A percentile compares a stretch with the other conserved stretches of the same genome.
These are phyloP conservation scores for Pantala flavescens DNA, from an alignment of 1,140 invertebrate genomes.

Conservation along the genomic window DNA sequence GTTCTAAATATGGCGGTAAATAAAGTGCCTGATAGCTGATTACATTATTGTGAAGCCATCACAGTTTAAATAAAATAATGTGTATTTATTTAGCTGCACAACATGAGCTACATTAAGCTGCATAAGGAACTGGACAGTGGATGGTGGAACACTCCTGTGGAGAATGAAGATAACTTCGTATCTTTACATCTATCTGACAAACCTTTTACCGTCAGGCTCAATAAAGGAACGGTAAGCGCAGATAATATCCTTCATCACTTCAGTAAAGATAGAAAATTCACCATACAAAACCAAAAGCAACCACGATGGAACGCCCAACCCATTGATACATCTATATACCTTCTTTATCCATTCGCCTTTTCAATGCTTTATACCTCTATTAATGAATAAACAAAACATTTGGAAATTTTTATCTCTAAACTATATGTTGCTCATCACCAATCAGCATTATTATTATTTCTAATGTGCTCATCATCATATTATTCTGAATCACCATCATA, in stretches of 20 bases:
- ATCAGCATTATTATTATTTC: too few relatives aligned
- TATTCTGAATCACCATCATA: too few relatives aligned
- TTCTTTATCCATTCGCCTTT: background rate
- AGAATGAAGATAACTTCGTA: background rate
- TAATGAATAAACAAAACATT: background rate
- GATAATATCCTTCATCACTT: too few relatives aligned
- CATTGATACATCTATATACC: background rate
- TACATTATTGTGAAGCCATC: background rate
- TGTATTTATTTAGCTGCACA: conserved; percentile 10
- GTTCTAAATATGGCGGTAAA: background rate
- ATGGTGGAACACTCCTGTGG: background rate
- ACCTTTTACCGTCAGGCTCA: background rate
- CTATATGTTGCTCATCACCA: too few relatives aligned
- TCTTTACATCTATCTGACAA: background rate
- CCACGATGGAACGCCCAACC: background rate
- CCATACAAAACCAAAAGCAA: too few relatives aligned
- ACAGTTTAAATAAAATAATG: background rate
- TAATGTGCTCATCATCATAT: too few relatives aligned
- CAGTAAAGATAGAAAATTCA: too few relatives aligned
- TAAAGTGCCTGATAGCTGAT: background rate
- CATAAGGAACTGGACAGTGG: conserved; percentile 9
- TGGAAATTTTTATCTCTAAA: background rate
- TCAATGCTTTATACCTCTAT: background rate
- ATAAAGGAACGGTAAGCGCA: background rate
- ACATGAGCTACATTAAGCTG: conserved; percentile 15